phyloP scores from a whole-genome alignment of 1,140 invertebrate species.

The Anoplolepis gracilipes region DNA sequence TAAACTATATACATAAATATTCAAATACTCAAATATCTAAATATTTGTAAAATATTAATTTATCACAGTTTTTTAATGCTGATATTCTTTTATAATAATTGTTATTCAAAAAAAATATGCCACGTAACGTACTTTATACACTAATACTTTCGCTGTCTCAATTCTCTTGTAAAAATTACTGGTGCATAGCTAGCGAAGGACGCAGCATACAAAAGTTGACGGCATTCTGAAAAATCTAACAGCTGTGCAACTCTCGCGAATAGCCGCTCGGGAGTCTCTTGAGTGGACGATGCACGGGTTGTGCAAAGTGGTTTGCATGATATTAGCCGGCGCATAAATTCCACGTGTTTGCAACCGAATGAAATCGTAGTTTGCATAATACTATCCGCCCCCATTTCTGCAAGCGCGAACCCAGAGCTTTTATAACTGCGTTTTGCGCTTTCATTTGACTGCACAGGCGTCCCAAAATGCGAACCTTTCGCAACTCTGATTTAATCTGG shows the following conservation, averaged over 20 bases:
- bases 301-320: constrained; percentile 50
- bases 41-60: neutral
- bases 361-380: constrained; percentile 58
- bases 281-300: constrained; percentile 35
- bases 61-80: neutral
- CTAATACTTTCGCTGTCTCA: neutral
- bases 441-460: constrained; percentile 24
- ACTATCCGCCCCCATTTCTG: constrained; percentile 31
- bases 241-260: constrained; percentile 9
- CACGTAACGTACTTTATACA: neutral
- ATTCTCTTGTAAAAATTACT: neutral
- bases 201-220: neutral
- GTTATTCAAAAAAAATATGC: neutral
- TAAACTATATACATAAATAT: neutral
- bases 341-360: constrained; percentile 58
- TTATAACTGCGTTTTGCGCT: constrained; percentile 51
- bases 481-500: constrained; percentile 15
- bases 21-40: neutral
- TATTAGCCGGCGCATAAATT: constrained; percentile 58
- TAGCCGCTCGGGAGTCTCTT: neutral
- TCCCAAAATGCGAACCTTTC: constrained; percentile 32
- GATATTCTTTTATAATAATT: neutral
- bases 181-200: neutral
- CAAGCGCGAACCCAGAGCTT: constrained; percentile 37
- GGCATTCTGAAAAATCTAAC: constrained; percentile 31